Conservation (phyloP, 1,140 invertebrate species). For the Drosophila punjabiensis region DNA sequence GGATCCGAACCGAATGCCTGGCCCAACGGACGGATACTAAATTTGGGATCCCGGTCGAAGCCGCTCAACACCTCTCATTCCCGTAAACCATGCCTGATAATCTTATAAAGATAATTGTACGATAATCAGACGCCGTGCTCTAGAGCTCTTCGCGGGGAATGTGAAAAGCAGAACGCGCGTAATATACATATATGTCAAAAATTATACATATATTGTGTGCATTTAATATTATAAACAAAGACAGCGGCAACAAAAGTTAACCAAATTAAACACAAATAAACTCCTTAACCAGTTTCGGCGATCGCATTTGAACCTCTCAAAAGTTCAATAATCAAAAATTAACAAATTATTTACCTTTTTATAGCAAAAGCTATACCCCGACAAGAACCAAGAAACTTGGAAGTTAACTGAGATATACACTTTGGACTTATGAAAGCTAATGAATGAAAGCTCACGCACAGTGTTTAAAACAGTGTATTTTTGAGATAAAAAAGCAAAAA, state of each 20-base stretch:
- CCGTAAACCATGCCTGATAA: slow-evolving; percentile 37
- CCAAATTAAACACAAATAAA: slow-evolving; percentile 1
- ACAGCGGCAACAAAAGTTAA: slow-evolving; percentile 4
- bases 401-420: background rate
- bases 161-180: background rate
- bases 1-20: slow-evolving; percentile 42
- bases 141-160: slow-evolving; percentile 5
- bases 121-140: slow-evolving; percentile 22
- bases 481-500: background rate
- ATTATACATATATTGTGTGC: slow-evolving; percentile 15
- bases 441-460: background rate
- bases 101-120: slow-evolving; percentile 49
- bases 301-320: slow-evolving; percentile 27
- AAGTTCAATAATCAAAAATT: slow-evolving; percentile 39
- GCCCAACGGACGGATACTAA: slow-evolving; percentile 61
- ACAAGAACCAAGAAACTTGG: background rate
- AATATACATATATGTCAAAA: slow-evolving; percentile 16
- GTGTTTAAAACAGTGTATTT: background rate
- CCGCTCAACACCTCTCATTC: slow-evolving; percentile 40
- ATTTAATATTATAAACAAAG: slow-evolving; percentile 16
- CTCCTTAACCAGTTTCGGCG: slow-evolving; percentile 35
- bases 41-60: slow-evolving; percentile 46
- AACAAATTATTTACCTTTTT: slow-evolving; percentile 22
- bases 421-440: background rate
- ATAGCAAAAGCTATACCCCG: background rate